Base-by-base conservation (phyloP, 1,140 invertebrate species). In the Akabosia matsudoensis region DNA sequence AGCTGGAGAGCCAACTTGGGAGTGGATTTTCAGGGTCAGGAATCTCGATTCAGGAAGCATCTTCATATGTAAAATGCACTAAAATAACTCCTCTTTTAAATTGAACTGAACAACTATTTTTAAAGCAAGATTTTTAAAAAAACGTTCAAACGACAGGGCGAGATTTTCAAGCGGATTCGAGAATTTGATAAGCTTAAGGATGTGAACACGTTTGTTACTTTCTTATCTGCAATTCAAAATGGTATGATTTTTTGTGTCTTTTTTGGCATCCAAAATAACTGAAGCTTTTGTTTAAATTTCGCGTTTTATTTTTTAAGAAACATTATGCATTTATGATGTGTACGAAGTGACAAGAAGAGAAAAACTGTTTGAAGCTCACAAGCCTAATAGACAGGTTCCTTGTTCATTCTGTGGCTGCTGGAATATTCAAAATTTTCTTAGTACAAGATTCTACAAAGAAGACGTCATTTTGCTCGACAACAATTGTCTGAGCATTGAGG, bases 21-120 rank as follows among this genome's bases (percentile, higher is more conserved):
- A 67, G 61, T 67, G 61, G 61, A 31, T 67, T 67, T 30, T 67
- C 61, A 67, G 61, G 61, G 61, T 67, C 61, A 67, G 61, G 26
- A 2, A 67, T 67, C 24, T 67, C 61, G 4, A 28, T 67, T 67
- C 61, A 67, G 61, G 61, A 67, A 67, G 61, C 24, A 2, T 67
- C 24, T 31, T 30, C 61, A 13, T 67, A 67, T 67, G 61, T 67
- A 67, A 67, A 45, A 45, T 45, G 37, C 7, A 45, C 37, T 45
- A 45, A 45, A 10, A 10, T 10, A 45, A 45, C 37, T 18, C 37
- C 18, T 45, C 7, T 45, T 45, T 18, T n/a, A n/a, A n/a, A n/a
- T n/a, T n/a, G n/a, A n/a, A n/a, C n/a, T n/a, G n/a, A n/a, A n/a
- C n/a, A n/a, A n/a, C n/a, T n/a, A n/a, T n/a, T n/a, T n/a, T n/a